Evolutionary conservation across 2,797 vertebrate species (phyloP).

Genomic region (Steatocranus sp.): DNA sequence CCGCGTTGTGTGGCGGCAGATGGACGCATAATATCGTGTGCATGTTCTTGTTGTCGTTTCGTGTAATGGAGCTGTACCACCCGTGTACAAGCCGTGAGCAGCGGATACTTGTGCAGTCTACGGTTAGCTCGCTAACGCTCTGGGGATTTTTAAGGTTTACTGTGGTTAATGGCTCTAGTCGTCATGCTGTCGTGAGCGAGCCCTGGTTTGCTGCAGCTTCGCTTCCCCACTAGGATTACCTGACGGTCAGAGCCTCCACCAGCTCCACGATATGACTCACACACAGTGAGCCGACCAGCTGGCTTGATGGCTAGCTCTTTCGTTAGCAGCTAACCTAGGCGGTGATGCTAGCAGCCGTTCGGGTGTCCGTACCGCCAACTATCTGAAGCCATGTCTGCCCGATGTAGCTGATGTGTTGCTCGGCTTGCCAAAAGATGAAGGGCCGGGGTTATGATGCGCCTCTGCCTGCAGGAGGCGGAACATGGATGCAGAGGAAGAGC

Average conservation of each 20-base stretch:
- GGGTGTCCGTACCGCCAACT: background rate
- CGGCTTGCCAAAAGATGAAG: constrained; percentile 47
- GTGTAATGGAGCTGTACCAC: background rate
- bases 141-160: background rate
- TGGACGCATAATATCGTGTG: background rate
- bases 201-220: background rate
- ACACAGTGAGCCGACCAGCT: background rate
- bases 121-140: constrained; percentile 1
- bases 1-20: background rate
- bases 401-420: constrained; percentile 44
- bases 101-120: background rate
- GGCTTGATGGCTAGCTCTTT: background rate
- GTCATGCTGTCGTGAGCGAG: background rate
- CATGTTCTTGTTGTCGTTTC: background rate
- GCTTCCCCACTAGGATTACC: background rate
- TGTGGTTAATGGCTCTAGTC: background rate
- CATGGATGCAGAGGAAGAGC: constrained; percentile 69
- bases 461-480: constrained; percentile 59
- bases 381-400: constrained; percentile 8
- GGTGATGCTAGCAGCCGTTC: constrained; percentile 1
- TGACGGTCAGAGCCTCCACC: background rate
- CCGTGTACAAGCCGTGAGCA: background rate
- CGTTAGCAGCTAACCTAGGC: constrained; percentile 18
- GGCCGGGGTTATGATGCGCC: constrained; percentile 18
- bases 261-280: constrained; percentile 2